phyloP scores from a whole-genome alignment of 2,797 vertebrate genomes.

The Phrynocephalus guinanensis region DNA sequence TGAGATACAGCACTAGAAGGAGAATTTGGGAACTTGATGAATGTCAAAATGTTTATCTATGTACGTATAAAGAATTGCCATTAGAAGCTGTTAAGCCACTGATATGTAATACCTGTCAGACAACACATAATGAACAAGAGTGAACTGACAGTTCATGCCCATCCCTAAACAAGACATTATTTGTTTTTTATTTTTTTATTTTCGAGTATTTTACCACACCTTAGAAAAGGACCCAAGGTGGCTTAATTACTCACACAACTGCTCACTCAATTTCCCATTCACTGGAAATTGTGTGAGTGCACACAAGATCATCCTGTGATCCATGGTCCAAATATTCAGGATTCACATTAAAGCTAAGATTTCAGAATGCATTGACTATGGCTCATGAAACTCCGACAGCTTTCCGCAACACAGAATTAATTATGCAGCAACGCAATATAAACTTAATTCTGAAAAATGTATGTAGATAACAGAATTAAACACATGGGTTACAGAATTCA shows the following conservation, averaged over 20 bases:
- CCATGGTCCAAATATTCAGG: neutral
- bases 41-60: constrained; percentile 13
- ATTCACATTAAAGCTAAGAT: neutral
- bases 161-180: neutral
- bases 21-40: neutral
- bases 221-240: too few relatives aligned
- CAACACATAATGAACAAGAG: neutral
- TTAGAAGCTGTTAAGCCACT: neutral
- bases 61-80: constrained; percentile 13
- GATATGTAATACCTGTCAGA: constrained; percentile 20
- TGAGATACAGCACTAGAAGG: neutral
- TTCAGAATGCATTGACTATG: neutral
- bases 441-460: neutral
- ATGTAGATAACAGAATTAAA: neutral
- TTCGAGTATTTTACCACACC: too few relatives aligned
- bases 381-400: neutral
- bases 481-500: neutral
- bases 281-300: neutral
- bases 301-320: constrained; percentile 7
- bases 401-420: neutral
- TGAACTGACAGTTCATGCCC: too few relatives aligned
- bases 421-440: neutral
- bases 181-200: too few relatives aligned
- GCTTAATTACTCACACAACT: too few relatives aligned
- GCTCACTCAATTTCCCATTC: neutral